These are phyloP conservation scores for Fissipunctia ypsillon DNA, from an alignment of 2,888 invertebrate genomes.

Conservation along the genomic window DNA sequence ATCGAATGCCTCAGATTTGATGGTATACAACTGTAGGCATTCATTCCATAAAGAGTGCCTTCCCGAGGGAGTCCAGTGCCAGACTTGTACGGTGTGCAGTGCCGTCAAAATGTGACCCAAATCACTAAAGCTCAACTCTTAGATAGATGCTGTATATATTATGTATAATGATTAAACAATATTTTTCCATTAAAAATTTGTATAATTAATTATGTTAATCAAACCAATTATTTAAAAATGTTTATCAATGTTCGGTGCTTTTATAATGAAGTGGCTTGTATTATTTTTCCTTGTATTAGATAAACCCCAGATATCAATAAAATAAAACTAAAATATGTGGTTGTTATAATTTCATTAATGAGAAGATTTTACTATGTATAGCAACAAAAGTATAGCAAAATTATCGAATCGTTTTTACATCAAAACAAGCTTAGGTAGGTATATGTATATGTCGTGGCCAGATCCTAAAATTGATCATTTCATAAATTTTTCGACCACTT, in stretches of 20 bases:
- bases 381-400: too few species aligned
- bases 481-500: too few species aligned
- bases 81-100: conserved; percentile 83
- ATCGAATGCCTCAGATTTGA: conserved; percentile 92
- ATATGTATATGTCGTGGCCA: too few species aligned
- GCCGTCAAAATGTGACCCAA: conserved; percentile 85
- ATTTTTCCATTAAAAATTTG: conserved; percentile 69
- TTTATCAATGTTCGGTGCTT: conserved; percentile 81
- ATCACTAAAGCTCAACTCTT: conserved; percentile 75
- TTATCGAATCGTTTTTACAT: too few species aligned
- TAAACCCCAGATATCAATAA: conserved; percentile 56
- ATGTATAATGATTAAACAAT: conserved; percentile 60
- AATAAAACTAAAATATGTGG: conserved; percentile 50
- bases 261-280: conserved; percentile 82
- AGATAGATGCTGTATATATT: conserved; percentile 73
- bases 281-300: conserved; percentile 71
- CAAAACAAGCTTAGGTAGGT: too few species aligned
- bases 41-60: conserved; percentile 96
- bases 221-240: conserved; percentile 64
- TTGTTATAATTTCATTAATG: conserved; percentile 26
- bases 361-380: too few species aligned
- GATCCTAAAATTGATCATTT: too few species aligned
- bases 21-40: conserved; percentile 97
- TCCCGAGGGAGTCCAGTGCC: conserved; percentile 85
- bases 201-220: conserved; percentile 67